Evolutionary conservation across 2,888 invertebrate genomes (phyloP), one percentile per base, ranked within the genome.

Genomic region (Aspidiotus rigidus): DNA sequence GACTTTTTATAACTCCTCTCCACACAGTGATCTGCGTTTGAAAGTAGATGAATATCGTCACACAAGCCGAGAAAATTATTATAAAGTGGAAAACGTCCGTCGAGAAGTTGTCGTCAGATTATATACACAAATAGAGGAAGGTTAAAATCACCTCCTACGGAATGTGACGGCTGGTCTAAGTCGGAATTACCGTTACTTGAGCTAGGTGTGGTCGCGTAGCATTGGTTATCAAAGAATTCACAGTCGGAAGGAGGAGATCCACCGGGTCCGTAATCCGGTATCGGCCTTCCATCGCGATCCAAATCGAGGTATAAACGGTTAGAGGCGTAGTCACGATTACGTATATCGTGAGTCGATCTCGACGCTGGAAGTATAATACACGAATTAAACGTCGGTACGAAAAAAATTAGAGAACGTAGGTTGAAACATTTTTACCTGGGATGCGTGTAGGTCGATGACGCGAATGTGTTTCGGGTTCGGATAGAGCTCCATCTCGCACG

Each of bases 181-280:
- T 92, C 92, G 49, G 90, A 91, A 80, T 92, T 92, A 70, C 93
- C 93, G 77, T 93, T 93, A 77, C 93, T 93, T 66, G 93, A 93
- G 76, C 93, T 93, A 15, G 94, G 93, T 54, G 93, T 93, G 57
- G 93, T 93, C 44, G 93, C 93, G 80, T 94, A 93, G 81, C 93
- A 93, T 78, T 92, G 92, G 82, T 93, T 93, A 83, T 94, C 93
- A 79, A 93, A 93, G 82, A 92, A 89, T 73, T 91, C 91, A 79
- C 92, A 91, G 80, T 94, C 93, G 64, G 93, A 93, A 6, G 93
- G 92, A 67, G 93, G 93, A 1, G 93, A 93, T 28, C 28, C 28
- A 73, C 83, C 80, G 75, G 84, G 84, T 70, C 74, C 74, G 71
- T 75, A 73, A 74, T 83, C 82, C 75, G 81, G 78, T 74, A 79